Conservation (phyloP, 2,888 invertebrate species). For the Serripes groenlandicus region DNA sequence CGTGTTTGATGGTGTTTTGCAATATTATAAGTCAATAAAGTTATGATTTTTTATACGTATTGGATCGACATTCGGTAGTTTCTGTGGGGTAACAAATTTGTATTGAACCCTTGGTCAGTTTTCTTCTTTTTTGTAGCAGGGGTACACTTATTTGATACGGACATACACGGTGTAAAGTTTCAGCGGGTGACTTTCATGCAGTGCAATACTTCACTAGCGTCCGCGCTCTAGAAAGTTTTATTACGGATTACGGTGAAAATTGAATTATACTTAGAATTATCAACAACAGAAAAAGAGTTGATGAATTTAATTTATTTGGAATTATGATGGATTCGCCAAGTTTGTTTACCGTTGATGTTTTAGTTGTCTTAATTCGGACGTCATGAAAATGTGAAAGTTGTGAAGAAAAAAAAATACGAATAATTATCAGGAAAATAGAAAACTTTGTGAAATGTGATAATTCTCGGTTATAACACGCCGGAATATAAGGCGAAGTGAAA, state of each 20-base stretch:
- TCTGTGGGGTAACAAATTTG: neutral
- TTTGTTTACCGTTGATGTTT: too few species aligned
- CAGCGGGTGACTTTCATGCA: neutral
- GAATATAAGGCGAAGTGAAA: neutral
- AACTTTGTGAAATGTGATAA: slow-evolving; percentile 1
- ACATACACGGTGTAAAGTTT: slow-evolving; percentile 6
- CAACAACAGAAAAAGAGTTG: too few species aligned
- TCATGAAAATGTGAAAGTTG: neutral
- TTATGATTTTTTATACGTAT: slow-evolving; percentile 20
- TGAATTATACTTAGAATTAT: too few species aligned
- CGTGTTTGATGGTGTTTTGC: neutral
- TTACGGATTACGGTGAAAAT: too few species aligned
- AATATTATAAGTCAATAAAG: slow-evolving; percentile 24
- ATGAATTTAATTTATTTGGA: too few species aligned
- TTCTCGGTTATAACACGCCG: too few species aligned
- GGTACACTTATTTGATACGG: slow-evolving; percentile 1
- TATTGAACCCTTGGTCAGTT: neutral
- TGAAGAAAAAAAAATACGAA: neutral
- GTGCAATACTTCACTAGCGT: neutral
- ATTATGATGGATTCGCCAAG: too few species aligned
- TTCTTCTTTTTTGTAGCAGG: neutral
- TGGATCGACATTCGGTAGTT: neutral
- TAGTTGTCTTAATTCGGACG: slow-evolving; percentile 10
- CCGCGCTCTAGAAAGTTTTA: slow-evolving; percentile 1
- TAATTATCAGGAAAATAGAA: neutral